Conservation (phyloP, 2,113 vertebrate genomes). For the Pseudorectes ferrugineus region DNA sequence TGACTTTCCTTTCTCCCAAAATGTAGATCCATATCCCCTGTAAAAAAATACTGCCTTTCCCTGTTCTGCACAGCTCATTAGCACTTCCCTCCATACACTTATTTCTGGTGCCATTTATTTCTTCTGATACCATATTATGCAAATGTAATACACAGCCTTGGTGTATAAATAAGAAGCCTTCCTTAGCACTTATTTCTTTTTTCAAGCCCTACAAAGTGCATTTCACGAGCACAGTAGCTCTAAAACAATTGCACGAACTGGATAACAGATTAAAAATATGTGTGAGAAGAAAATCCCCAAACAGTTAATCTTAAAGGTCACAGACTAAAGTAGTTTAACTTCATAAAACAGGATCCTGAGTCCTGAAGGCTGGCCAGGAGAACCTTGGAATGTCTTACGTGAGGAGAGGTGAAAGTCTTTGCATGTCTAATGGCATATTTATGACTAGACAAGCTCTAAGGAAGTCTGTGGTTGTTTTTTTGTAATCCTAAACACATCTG, state of each 20-base stretch:
- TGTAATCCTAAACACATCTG: conserved; percentile 46
- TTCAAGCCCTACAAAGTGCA: conserved; percentile 3
- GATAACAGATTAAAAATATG: conserved; percentile 12
- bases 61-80: conserved; percentile 49
- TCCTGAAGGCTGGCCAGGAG: conserved; percentile 36
- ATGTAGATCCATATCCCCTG: background rate
- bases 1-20: background rate
- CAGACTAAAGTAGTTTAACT: conserved; percentile 39
- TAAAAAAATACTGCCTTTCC: conserved; percentile 29
- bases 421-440: conserved; percentile 43
- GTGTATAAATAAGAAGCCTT: conserved; percentile 60
- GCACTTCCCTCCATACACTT: conserved; percentile 31
- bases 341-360: conserved; percentile 6
- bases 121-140: conserved; percentile 54
- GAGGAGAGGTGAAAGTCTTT: conserved; percentile 46
- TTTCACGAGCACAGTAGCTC: conserved; percentile 26
- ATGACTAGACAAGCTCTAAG: conserved; percentile 40
- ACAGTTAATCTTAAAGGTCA: conserved; percentile 27
- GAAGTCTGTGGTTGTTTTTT: conserved; percentile 32
- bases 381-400: conserved; percentile 4
- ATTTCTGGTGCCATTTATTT: conserved; percentile 61
- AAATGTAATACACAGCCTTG: conserved; percentile 31
- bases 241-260: background rate
- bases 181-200: conserved; percentile 19
- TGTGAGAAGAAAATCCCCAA: conserved; percentile 30